Percentiles rank a stretch among this genome's conserved stretches.
These are phyloP conservation scores for Drosophila robusta DNA, from an alignment of 2,888 invertebrate species.

Conservation along the genomic window DNA sequence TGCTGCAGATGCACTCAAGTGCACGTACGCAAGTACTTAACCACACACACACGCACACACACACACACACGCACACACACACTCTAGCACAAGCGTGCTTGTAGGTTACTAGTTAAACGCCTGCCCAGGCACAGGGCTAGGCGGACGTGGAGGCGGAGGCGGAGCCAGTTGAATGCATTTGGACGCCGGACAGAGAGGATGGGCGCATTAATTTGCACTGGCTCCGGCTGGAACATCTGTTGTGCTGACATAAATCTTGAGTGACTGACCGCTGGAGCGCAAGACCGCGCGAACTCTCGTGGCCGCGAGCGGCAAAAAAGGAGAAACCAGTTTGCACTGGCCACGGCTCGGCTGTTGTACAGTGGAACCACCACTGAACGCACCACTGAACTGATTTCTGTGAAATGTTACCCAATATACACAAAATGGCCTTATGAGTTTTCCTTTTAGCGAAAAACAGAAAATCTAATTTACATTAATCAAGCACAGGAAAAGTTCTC, in stretches of 20 bases:
- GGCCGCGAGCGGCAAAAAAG: conserved; percentile 51
- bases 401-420: too few relatives aligned
- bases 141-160: conserved; percentile 5
- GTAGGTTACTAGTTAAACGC: conserved; percentile 75
- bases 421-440: too few relatives aligned
- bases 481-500: too few relatives aligned
- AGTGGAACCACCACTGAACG: conserved; percentile 26
- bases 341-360: conserved; percentile 15
- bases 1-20: conserved; percentile 60
- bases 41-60: conserved; percentile 40
- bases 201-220: conserved; percentile 66
- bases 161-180: conserved; percentile 31
- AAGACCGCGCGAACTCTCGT: conserved; percentile 75
- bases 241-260: conserved; percentile 82
- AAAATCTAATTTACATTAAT: too few relatives aligned
- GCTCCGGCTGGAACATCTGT: conserved; percentile 69
- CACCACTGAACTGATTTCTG: too few relatives aligned
- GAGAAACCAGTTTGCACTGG: conserved; percentile 39
- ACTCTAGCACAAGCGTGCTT: conserved; percentile 39
- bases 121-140: conserved; percentile 10
- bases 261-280: conserved; percentile 80
- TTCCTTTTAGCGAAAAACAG: too few relatives aligned
- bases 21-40: conserved; percentile 75
- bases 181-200: conserved; percentile 6
- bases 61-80: neutral